Base-by-base conservation (phyloP, 2,888 invertebrate species). In the Ophion slaviceki region DNA sequence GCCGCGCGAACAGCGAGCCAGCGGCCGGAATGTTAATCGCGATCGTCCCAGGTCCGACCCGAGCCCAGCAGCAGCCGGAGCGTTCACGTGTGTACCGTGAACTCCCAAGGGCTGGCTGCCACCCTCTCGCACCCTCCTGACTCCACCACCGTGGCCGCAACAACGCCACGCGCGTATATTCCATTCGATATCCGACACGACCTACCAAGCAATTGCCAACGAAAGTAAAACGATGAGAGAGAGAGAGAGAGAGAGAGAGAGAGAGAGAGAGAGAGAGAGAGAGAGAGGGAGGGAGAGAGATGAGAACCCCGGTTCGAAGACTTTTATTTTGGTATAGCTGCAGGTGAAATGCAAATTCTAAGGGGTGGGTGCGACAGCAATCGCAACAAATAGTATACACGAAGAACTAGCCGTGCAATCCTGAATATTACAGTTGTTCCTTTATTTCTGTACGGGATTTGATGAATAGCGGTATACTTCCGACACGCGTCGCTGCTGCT, bases 21-120 rank as follows among this genome's bases (percentile, higher is more conserved):
- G 92, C 93, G 93, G 92, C 92, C 93, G 93, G 94, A 94, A 94
- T 94, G 93, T 94, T 94, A 94, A 94, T 94, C 94, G 93, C 93
- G 94, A 93, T 93, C 92, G 93, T 92, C 92, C 93, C 92, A 92
- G 90, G 91, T 91, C 91, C 93, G 90, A 91, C 91, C 90, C 89
- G 89, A 88, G 86, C 90, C 84, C 88, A 67, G 67, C 78, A 78
- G 79, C 85, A 83, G 80, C 80, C 80, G 66, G 66, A 81, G 82
- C 78, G 89, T 90, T 92, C 72, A 53, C 92, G 89, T 91, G 90
- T 93, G 92, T 92, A 91, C 91, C 90, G 87, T 89, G 75, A 91
- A 91, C 90, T 92, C 92, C 92, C 92, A 91, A 91, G 92, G 92
- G 92, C 89, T 90, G 88, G 75, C 78, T 85, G 84, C 89, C 89